phyloP scores from a whole-genome alignment of 35 echinoderm and acorn worm genomes.

The Heliocidaris erythrogramma region DNA sequence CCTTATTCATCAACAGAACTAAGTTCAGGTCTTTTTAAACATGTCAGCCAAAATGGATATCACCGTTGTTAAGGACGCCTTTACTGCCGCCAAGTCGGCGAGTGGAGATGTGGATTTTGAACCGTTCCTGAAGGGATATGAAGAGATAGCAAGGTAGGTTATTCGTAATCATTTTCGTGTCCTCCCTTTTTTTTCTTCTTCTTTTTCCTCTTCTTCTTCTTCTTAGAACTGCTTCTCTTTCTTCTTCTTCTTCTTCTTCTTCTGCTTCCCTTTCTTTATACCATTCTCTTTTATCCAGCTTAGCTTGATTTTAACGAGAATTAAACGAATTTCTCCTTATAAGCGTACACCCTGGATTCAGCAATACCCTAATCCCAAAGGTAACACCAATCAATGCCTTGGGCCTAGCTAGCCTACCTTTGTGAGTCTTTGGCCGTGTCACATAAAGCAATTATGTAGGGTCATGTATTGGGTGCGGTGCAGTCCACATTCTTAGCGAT shows the following conservation, averaged over 20 bases:
- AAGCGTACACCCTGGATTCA: background rate
- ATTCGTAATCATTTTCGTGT: background rate
- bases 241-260: background rate
- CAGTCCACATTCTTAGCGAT: too few species aligned
- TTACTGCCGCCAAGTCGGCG: background rate
- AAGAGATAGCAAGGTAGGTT: conserved; percentile 18
- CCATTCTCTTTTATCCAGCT: background rate
- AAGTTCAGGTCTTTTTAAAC: background rate
- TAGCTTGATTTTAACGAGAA: background rate
- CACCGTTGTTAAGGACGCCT: background rate
- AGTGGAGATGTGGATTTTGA: background rate
- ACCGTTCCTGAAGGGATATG: conserved; percentile 1
- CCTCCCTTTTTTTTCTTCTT: background rate
- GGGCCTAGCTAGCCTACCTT: too few species aligned
- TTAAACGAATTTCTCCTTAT: background rate
- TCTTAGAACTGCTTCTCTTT: too few species aligned
- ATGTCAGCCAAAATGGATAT: conserved; percentile 21
- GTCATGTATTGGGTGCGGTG: too few species aligned
- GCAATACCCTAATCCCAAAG: background rate
- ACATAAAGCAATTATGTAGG: too few species aligned
- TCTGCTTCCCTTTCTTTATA: background rate
- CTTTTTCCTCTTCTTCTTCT: background rate
- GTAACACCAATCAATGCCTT: too few species aligned
- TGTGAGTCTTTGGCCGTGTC: too few species aligned
- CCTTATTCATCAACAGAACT: background rate